Evolutionary conservation across 1,140 invertebrate genomes (phyloP), one percentile per base, ranked within the genome.

Genomic region (Doryteuthis pealeii): DNA sequence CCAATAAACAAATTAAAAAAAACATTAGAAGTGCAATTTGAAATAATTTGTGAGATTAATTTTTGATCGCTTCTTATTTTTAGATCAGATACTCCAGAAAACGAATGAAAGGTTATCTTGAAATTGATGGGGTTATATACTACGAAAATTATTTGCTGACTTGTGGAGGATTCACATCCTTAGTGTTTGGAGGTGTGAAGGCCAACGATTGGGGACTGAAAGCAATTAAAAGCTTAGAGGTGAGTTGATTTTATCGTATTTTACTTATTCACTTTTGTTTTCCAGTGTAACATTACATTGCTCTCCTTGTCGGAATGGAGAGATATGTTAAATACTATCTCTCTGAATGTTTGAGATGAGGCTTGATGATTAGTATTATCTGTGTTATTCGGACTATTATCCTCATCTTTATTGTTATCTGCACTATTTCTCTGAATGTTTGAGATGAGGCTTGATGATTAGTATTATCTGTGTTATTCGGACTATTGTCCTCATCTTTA

Each of bases 131-230:
- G n/a, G 67, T 68, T 26, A 69, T 66, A n/a, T 75, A 70, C 67
- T 74, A 75, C 62, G 71, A 74, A 18, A 66, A 78, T 30, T 78
- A 78, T 49, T 71, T 73, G 12, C 71, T 78, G 12, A 71, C 67
- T 8, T 78, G 77, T 62, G 74, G 72, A 8, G 77, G 77, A 31
- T 78, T 78, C 35, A 78, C 77, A 8, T 75, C 77, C 2, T 32
- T 78, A 1, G 74, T 73, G 18, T 78, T 78, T 28, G 77, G 77
- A 14, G 69, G 66, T 30, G 74, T 70, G 10, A 65, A 70, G 15
- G 66, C 71, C 1, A 74, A 71, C 3, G 74, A 78, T 35, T 71
- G 70, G 15, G 40, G 33, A 6, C 73, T 71, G 2, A 22, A 28
- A 8, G 74, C 67, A 31, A 62, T 78, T 10, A n/a, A 66, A 22